A percentile compares a stretch with the other conserved stretches of the same genome.
Conservation (phyloP, 92 coral and sea anemone genomes). For the Palythoa grandis region DNA sequence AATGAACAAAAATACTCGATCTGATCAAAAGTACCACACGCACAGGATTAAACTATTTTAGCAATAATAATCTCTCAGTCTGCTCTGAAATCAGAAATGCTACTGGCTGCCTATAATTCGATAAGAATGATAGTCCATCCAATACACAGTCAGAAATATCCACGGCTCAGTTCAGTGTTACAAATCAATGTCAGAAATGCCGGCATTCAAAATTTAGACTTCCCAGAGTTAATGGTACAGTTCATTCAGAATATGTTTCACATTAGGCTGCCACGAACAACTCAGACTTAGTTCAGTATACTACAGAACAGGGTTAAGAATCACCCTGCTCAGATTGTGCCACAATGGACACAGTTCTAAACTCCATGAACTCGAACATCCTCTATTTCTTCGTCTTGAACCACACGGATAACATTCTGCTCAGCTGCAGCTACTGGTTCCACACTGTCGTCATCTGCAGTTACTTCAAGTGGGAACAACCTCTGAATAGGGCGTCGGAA, state of each 20-base stretch:
- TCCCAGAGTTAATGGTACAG: slow-evolving; percentile 16
- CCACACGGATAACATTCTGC: background rate
- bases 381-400: slow-evolving; percentile 5
- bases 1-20: too few relatives aligned
- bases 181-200: slow-evolving; percentile 8
- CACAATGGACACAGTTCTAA: background rate
- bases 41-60: too few relatives aligned
- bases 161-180: too few relatives aligned
- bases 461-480: slow-evolving; percentile 48
- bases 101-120: too few relatives aligned
- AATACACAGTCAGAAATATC: background rate
- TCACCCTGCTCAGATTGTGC: background rate
- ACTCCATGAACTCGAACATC: slow-evolving; percentile 16
- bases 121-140: too few relatives aligned
- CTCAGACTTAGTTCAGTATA: slow-evolving; percentile 18
- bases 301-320: background rate
- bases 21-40: too few relatives aligned
- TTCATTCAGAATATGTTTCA: background rate
- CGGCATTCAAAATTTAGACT: background rate
- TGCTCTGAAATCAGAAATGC: background rate
- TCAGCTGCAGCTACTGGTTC: background rate
- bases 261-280: slow-evolving; percentile 13
- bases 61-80: too few relatives aligned
- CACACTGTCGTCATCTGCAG: slow-evolving; percentile 15
- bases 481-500: slow-evolving; percentile 51